These are phyloP conservation scores for Sylvilagus floridanus DNA, from an alignment of 2,797 vertebrate genomes.

Conservation along the genomic window DNA sequence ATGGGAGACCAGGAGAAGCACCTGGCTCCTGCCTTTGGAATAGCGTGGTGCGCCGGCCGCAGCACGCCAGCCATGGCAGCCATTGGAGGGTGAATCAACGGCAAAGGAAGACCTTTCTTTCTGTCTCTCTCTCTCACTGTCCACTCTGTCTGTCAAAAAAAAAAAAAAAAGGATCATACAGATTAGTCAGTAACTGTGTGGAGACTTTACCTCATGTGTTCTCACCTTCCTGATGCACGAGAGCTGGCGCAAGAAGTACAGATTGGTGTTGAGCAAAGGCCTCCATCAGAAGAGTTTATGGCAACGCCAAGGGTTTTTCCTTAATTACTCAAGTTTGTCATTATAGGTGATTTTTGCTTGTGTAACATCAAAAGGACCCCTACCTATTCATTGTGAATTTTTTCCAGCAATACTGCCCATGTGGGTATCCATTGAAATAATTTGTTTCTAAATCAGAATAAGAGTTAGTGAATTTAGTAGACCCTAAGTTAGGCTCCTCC, in stretches of 20 bases:
- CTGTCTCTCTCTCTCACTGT: too few species aligned
- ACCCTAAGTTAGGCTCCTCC: not conserved
- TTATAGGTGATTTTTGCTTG: not conserved
- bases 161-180: too few species aligned
- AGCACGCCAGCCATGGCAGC: too few species aligned
- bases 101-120: too few species aligned
- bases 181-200: not conserved
- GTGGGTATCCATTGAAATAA: not conserved
- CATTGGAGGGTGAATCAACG: too few species aligned
- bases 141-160: too few species aligned
- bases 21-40: too few species aligned
- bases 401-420: not conserved
- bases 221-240: not conserved
- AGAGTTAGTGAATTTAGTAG: not conserved
- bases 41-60: too few species aligned
- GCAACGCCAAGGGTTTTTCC: not conserved
- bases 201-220: not conserved
- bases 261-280: not conserved
- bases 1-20: too few species aligned
- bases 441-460: not conserved
- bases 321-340: not conserved
- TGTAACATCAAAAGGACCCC: not conserved
- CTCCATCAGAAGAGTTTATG: not conserved
- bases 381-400: not conserved
- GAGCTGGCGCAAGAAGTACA: too few species aligned